phyloP scores from a whole-genome alignment of 2,888 invertebrate species.

The Lapara coniferarum region DNA sequence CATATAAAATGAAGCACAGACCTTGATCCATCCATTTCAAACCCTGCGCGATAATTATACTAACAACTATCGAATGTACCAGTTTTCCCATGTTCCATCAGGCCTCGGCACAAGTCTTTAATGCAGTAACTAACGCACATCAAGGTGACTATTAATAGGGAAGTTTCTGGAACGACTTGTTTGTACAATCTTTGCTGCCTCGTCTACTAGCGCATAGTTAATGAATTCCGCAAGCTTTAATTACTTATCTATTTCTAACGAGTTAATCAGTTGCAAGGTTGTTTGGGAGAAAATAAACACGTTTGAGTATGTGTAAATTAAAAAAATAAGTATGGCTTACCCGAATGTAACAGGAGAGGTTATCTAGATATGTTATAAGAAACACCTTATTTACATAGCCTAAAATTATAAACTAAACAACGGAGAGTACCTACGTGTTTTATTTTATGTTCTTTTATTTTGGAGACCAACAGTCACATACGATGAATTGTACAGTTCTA shows the following conservation, averaged over 20 bases:
- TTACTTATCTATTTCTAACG: conserved; percentile 21
- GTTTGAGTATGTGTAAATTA: background rate
- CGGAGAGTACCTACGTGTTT: too few species aligned
- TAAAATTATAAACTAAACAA: too few species aligned
- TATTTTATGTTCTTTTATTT: too few species aligned
- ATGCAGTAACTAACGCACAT: background rate
- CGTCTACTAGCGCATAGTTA: background rate
- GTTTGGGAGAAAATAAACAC: background rate
- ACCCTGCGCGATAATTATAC: background rate
- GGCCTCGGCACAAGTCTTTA: background rate
- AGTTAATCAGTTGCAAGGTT: background rate
- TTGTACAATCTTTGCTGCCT: conserved; percentile 5
- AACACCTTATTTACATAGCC: too few species aligned
- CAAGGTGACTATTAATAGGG: background rate
- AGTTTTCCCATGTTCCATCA: conserved; percentile 10
- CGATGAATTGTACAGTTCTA: too few species aligned
- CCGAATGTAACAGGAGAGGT: too few species aligned
- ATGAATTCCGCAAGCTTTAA: conserved; percentile 8
- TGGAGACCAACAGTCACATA: too few species aligned
- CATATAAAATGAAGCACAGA: too few species aligned
- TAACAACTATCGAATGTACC: background rate
- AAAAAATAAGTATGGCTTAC: background rate
- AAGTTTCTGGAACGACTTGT: conserved; percentile 4
- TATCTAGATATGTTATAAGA: too few species aligned
- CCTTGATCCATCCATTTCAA: background rate